phyloP scores from a whole-genome alignment of 2,113 vertebrate genomes.

The Rostratula benghalensis region DNA sequence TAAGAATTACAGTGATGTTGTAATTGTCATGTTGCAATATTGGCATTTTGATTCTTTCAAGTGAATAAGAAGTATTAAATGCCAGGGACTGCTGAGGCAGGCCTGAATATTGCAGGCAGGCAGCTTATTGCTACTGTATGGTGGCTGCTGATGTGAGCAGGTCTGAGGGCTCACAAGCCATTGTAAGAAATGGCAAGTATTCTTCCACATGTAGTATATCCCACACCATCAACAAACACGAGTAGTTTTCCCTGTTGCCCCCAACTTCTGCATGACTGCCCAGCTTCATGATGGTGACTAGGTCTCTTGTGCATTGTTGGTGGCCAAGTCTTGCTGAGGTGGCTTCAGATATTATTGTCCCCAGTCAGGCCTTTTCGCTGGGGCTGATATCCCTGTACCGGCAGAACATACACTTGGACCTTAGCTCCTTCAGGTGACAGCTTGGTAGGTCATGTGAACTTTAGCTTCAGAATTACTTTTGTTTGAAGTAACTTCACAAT shows the following conservation, averaged over 20 bases:
- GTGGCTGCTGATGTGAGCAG: not conserved
- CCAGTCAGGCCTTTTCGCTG: not conserved
- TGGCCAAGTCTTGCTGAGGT: not conserved
- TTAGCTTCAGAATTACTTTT: not conserved
- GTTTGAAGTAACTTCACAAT: not conserved
- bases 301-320: not conserved
- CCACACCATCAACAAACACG: not conserved
- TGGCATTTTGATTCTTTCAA: not conserved
- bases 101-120: not conserved
- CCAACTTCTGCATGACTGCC: not conserved
- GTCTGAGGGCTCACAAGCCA: not conserved
- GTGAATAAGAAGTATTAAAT: not conserved
- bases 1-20: not conserved
- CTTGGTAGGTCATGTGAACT: not conserved
- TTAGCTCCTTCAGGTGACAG: not conserved
- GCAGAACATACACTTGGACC: not conserved
- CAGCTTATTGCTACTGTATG: not conserved
- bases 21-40: not conserved
- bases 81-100: not conserved
- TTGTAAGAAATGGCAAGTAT: not conserved
- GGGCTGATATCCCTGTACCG: not conserved
- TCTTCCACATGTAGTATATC: not conserved
- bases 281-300: fast-evolving
- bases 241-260: not conserved
- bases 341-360: not conserved